Percentiles rank a stretch among this genome's conserved stretches.
Conservation (phyloP, 2,888 invertebrate genomes). For the Melitaea athalia region DNA sequence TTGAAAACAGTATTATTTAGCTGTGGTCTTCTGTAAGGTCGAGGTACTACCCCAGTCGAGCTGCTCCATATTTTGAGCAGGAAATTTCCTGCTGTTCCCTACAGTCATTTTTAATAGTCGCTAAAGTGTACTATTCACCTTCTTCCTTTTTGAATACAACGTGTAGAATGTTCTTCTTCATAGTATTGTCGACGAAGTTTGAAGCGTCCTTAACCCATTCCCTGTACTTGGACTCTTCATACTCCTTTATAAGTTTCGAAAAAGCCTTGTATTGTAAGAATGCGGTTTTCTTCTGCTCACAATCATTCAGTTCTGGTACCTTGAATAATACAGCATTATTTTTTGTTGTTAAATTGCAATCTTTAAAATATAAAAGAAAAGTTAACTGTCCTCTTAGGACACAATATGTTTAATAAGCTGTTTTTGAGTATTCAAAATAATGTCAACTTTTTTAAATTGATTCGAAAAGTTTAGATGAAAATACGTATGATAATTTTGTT, state of each 20-base stretch:
- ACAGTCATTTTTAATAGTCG: not conserved
- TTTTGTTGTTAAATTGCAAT: not conserved
- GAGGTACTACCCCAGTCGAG: no score
- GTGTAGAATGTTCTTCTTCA: constrained; percentile 86
- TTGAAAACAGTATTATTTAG: no score
- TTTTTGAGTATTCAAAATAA: no score
- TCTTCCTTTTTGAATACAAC: constrained; percentile 74
- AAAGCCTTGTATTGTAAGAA: constrained; percentile 90
- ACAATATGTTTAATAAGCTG: no score
- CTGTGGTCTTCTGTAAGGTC: no score
- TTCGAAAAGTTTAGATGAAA: no score
- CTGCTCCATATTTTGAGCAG: no score
- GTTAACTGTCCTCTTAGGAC: no score
- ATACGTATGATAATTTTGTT: no score
- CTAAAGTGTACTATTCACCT: constrained; percentile 45
- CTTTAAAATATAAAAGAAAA: no score
- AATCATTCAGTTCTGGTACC: constrained; percentile 86
- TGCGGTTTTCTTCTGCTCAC: constrained; percentile 88
- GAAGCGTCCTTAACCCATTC: constrained; percentile 87
- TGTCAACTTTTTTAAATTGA: no score
- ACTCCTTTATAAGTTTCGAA: constrained; percentile 88
- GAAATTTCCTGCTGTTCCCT: no score
- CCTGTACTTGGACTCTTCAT: constrained; percentile 87
- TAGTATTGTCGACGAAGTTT: constrained; percentile 84
- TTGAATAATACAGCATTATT: constrained; percentile 35